These are phyloP conservation scores for Poliocrania exsul DNA, from an alignment of 2,797 vertebrate species.

Conservation along the genomic window DNA sequence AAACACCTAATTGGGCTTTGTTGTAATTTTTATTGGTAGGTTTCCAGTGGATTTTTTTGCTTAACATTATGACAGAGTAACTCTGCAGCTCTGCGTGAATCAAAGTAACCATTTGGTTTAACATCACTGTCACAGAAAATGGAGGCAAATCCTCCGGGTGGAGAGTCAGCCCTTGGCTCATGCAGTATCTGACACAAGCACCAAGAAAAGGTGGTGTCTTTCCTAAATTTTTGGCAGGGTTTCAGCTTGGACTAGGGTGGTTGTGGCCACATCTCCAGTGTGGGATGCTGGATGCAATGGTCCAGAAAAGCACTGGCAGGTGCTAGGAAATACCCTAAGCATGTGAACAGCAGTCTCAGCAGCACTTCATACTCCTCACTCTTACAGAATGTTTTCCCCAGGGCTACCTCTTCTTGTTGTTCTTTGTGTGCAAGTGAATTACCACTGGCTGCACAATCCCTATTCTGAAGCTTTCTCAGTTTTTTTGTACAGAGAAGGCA, in stretches of 20 bases:
- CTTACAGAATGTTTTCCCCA: not conserved
- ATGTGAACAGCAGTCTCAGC: not conserved
- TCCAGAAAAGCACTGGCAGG: not conserved
- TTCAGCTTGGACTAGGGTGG: not conserved
- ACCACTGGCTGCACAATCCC: not conserved
- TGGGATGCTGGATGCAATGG: not conserved
- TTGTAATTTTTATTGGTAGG: conserved; percentile 1
- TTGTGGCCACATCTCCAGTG: not conserved
- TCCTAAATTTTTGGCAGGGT: not conserved
- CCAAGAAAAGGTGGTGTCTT: not conserved
- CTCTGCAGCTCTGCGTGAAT: not conserved
- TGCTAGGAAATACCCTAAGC: not conserved
- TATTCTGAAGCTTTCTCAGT: not conserved
- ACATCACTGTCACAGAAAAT: not conserved
- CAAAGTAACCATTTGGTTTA: not conserved
- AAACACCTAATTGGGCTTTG: not conserved
- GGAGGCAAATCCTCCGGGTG: not conserved
- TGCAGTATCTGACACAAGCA: not conserved
- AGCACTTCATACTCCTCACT: not conserved
- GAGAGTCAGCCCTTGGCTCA: not conserved
- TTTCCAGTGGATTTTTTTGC: conserved; percentile 17
- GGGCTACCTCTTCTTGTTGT: not conserved
- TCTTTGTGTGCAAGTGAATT: not conserved
- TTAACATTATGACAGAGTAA: not conserved
- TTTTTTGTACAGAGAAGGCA: not conserved